Percentiles rank a stretch among this genome's conserved stretches.
Conservation (phyloP, 2,113 vertebrate genomes). For the Pachycephala philippinensis region DNA sequence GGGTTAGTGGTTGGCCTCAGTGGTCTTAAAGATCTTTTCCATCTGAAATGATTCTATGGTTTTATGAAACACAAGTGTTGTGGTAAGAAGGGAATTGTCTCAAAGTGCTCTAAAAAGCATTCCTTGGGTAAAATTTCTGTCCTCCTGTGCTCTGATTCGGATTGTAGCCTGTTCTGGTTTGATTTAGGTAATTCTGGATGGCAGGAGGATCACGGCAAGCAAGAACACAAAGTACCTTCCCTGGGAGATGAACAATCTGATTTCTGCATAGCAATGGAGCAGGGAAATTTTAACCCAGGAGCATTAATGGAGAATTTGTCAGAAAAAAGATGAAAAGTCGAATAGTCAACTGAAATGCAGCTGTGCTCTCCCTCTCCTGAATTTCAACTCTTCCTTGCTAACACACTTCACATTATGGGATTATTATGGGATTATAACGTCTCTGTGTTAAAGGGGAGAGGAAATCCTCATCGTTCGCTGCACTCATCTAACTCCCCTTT, state of each 20-base stretch:
- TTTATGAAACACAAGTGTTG: not conserved
- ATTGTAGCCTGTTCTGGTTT: not conserved
- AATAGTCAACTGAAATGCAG: not conserved
- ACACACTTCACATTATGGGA: not conserved
- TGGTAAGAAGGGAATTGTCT: not conserved
- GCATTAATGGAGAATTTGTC: not conserved
- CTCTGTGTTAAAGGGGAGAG: not conserved
- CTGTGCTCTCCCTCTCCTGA: not conserved
- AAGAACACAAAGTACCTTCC: not conserved
- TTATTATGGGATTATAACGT: not conserved
- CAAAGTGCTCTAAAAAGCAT: not conserved
- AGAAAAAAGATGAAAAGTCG: not conserved
- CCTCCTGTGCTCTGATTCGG: not conserved
- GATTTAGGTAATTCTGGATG: not conserved
- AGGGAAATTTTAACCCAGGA: not conserved
- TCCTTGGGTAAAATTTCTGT: not conserved
- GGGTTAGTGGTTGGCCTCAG: not conserved
- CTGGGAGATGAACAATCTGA: not conserved
- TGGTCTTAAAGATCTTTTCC: not conserved
- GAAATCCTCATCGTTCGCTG: rapidly evolving
- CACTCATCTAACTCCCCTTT: not conserved
- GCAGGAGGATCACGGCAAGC: not conserved
- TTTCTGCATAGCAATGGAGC: not conserved
- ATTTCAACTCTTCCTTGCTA: not conserved
- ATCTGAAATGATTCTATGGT: not conserved